These are phyloP conservation scores for Silvanus unidentatus DNA, from an alignment of 2,888 invertebrate species.

Conservation along the genomic window DNA sequence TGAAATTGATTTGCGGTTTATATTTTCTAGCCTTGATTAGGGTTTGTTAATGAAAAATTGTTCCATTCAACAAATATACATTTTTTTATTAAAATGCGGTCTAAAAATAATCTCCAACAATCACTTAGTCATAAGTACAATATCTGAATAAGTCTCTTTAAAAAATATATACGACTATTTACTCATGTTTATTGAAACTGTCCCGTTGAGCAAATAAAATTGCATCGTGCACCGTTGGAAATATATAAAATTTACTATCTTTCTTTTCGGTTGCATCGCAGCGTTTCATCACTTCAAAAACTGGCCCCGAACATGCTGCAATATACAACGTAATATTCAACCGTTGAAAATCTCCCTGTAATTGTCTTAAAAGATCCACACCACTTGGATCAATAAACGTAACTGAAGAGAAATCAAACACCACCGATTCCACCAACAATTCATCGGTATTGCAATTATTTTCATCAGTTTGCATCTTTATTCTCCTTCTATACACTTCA, in stretches of 20 bases:
- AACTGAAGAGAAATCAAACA: conserved; percentile 64
- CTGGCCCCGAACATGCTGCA: conserved; percentile 60
- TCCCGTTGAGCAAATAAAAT: conserved; percentile 46
- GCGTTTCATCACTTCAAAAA: conserved; percentile 58
- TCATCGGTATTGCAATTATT: conserved; percentile 13
- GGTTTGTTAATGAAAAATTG: no score
- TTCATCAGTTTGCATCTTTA: conserved; percentile 30
- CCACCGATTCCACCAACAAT: conserved; percentile 48
- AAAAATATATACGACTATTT: no score
- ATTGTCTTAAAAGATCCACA: conserved; percentile 53
- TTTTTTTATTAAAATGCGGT: no score
- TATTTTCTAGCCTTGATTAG: no score
- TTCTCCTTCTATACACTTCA: conserved; percentile 40
- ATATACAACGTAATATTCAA: conserved; percentile 55
- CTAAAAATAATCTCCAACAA: no score
- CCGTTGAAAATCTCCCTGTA: conserved; percentile 53
- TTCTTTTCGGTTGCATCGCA: conserved; percentile 54
- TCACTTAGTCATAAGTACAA: no score
- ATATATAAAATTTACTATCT: conserved; percentile 53
- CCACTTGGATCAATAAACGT: conserved; percentile 69
- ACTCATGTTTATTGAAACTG: background rate
- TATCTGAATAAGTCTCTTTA: no score
- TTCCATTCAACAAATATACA: no score
- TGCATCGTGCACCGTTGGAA: conserved; percentile 68
- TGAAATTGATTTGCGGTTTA: no score